These are phyloP conservation scores for Hesperia comma DNA, from an alignment of 2,888 invertebrate species.

Conservation along the genomic window DNA sequence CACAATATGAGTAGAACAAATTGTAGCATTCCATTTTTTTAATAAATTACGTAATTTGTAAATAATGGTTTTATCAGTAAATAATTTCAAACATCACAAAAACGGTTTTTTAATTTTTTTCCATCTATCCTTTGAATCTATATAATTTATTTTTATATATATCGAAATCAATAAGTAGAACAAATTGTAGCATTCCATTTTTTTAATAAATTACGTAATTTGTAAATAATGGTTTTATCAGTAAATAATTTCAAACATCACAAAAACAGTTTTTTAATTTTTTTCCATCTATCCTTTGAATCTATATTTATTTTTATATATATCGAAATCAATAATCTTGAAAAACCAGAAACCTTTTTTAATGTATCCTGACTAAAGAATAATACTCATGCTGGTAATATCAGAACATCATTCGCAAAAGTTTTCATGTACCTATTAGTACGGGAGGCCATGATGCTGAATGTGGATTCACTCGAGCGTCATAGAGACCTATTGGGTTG, in stretches of 20 bases:
- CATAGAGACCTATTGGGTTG: too few species aligned
- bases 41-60: conserved; percentile 41
- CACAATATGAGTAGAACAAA: conserved; percentile 82
- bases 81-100: conserved; percentile 48
- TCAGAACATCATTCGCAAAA: too few species aligned
- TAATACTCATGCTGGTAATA: too few species aligned
- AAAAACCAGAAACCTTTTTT: too few species aligned
- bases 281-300: background rate
- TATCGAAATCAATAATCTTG: too few species aligned
- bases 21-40: conserved; percentile 32
- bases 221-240: conserved; percentile 42
- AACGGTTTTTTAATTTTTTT: conserved; percentile 4
- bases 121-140: background rate
- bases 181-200: conserved; percentile 28
- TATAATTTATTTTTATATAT: too few species aligned
- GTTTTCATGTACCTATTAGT: too few species aligned
- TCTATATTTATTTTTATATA: too few species aligned
- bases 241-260: conserved; percentile 47
- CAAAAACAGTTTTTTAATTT: conserved; percentile 37
- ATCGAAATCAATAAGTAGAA: conserved; percentile 74
- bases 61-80: conserved; percentile 42
- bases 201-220: conserved; percentile 39
- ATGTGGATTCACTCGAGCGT: too few species aligned
- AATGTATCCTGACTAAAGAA: too few species aligned
- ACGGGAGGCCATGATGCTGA: too few species aligned